Evolutionary conservation across 1,140 invertebrate genomes (phyloP), one percentile per base, ranked within the genome.

Genomic region (Drosophila jambulina): DNA sequence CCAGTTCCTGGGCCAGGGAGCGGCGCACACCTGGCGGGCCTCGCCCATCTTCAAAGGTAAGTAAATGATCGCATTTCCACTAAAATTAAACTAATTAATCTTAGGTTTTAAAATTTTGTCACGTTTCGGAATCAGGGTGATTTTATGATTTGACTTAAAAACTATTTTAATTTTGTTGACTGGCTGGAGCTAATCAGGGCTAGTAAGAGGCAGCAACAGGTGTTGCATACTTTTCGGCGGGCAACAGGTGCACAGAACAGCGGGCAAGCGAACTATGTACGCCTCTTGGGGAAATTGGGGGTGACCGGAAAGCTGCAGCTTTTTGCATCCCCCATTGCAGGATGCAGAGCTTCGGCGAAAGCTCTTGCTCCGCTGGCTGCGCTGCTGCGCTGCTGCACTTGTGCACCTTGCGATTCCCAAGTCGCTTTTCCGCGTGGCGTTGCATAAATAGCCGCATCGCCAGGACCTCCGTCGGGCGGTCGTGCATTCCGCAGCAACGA

Each of bases 31-130:
- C n/a, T 93, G 92, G 92, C 86, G 91, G 10, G 82, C 92, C 71
- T 92, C 92, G 65, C 92, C 92, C 64, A 92, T 93, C 59, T 92
- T 93, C 75, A 93, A 93, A 87, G 92, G 92, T 92, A 82, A 84
- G 78, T 7, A 4, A 40, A 19, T 42, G 7, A n/a, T n/a, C 1
- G 1, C 4, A 43, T 4, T 43, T 23, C 13, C 2, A 45, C 45
- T 23, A 3, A 46, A 46, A 23, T 21, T 21, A 21, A 21, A 12
- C 2, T 1, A 19, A 45, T 21, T 21, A 19, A 21, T 2, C 5
- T 21, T 21, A 6, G 0, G n/a, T 21, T 2, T 17, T 15, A 3
- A 17, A 25, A 9, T 46, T 0, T 46, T 3, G 1, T n/a, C n/a
- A 10, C 10, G 46, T 17, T 48, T 5, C 15, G 8, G 15, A 17